These are phyloP conservation scores for Myripristis murdjan DNA, from an alignment of 2,797 vertebrate species.

Conservation along the genomic window DNA sequence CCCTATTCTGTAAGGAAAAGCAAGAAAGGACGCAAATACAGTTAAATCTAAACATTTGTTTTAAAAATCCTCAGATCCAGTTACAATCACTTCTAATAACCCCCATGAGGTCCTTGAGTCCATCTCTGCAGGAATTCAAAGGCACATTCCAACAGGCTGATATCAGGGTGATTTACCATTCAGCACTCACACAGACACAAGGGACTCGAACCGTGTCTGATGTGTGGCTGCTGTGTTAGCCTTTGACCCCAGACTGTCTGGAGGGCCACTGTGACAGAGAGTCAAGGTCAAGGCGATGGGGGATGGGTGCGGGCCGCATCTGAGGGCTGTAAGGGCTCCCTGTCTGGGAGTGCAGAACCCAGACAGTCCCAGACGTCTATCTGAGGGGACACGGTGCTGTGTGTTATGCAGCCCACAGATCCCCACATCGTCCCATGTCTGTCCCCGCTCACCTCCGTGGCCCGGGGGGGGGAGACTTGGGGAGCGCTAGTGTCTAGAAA, in stretches of 20 bases:
- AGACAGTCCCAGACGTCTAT: slow-evolving; percentile 83
- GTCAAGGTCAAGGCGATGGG: slow-evolving; percentile 81
- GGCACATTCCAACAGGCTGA: slow-evolving; percentile 80
- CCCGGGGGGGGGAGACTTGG: slow-evolving; percentile 50
- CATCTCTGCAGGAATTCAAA: slow-evolving; percentile 74
- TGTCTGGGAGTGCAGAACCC: slow-evolving; percentile 81
- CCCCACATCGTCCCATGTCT: slow-evolving; percentile 59
- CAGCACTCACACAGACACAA: slow-evolving; percentile 71
- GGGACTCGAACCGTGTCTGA: slow-evolving; percentile 79
- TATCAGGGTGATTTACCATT: slow-evolving; percentile 72
- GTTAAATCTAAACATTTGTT: slow-evolving; percentile 8
- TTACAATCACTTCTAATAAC: neutral
- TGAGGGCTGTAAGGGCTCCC: slow-evolving; percentile 65
- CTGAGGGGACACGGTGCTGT: slow-evolving; percentile 58
- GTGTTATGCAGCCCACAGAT: slow-evolving; percentile 59
- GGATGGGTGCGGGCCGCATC: slow-evolving; percentile 56
- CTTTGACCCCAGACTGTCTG: slow-evolving; percentile 85
- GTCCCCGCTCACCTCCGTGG: slow-evolving; percentile 68
- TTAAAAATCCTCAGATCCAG: slow-evolving; percentile 11
- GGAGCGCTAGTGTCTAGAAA: slow-evolving; percentile 45
- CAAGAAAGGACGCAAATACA: neutral
- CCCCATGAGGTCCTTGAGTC: slow-evolving; percentile 9
- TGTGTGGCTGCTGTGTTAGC: slow-evolving; percentile 82
- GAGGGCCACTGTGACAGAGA: slow-evolving; percentile 75
- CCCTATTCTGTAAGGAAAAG: neutral